Evolutionary conservation across 1,140 invertebrate genomes (phyloP).

Genomic region (Vanessa tameamea): DNA sequence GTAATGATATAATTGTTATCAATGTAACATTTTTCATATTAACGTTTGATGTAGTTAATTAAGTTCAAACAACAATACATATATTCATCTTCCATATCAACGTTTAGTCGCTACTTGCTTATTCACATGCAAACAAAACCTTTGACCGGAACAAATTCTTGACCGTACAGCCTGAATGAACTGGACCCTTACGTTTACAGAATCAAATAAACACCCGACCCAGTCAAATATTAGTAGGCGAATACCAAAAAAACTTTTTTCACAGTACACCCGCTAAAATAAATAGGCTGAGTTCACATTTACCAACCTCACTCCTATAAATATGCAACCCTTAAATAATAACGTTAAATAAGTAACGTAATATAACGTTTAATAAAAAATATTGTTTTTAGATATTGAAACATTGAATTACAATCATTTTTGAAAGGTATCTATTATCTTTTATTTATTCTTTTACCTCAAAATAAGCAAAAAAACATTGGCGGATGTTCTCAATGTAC

Average conservation of each 20-base stretch:
- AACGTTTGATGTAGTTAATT: too few species aligned
- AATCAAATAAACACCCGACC: conserved; percentile 18
- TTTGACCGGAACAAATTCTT: conserved; percentile 35
- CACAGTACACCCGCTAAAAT: neutral
- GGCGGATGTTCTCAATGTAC: too few species aligned
- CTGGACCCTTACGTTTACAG: conserved; percentile 24
- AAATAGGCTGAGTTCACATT: neutral
- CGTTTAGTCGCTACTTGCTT: neutral
- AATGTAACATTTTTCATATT: too few species aligned
- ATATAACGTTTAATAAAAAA: too few species aligned
- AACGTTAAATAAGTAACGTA: too few species aligned
- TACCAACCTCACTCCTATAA: neutral
- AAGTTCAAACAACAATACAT: neutral
- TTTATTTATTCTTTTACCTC: too few species aligned
- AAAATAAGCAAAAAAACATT: too few species aligned
- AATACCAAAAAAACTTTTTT: neutral
- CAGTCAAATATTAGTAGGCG: neutral
- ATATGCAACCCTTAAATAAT: too few species aligned
- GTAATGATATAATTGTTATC: too few species aligned
- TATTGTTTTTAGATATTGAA: too few species aligned
- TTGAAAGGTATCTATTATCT: too few species aligned
- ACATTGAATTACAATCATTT: too few species aligned
- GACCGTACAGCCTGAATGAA: conserved; percentile 15
- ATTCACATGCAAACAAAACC: conserved; percentile 21
- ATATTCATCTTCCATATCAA: neutral